Evolutionary conservation across 2,113 vertebrate species (phyloP), one percentile per base, ranked within the genome.

Genomic region (Zosterops pallidus): DNA sequence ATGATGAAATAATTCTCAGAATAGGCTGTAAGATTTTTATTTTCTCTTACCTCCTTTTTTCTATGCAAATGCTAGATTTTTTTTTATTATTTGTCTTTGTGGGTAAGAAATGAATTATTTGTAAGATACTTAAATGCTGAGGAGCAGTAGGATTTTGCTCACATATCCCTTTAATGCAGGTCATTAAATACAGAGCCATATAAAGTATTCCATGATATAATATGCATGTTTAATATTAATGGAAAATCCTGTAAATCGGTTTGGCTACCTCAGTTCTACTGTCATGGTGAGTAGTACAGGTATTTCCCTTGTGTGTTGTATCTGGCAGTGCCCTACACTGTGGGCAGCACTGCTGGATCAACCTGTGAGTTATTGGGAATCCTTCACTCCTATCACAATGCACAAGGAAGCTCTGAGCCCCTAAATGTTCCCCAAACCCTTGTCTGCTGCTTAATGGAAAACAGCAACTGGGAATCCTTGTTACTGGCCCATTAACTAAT

Each of bases 1-100:
- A 79, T 87, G 76, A 78, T 1, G 9, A 94, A 86, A 88, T 88
- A 96, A 95, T 95, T 77, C 50, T 96, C 52, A 63, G 64, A 90
- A 64, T 70, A 74, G 63, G 62, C 70, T n/a, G 44, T 86, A 74
- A 77, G 41, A 62, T 85, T 92, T 82, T 85, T 86, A 24, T 91
- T 91, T 95, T 68, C 33, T 74, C 35, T 84, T 88, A 14, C 14
- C 67, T 91, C 9, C 13, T 70, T 59, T 89, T 82, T 50, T 24
- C 33, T 47, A 22, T 88, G 63, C 31, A 60, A 42, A 60, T 88
- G 21, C 26, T 55, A 28, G 25, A 18, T 8, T 81, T 68, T 67
- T 47, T 7, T 23, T n/a, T 11, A 7, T 39, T 39, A 4, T 82
- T 83, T 89, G 11, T 21, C 52, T 68, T 63, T 68, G 9, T 2